Percentiles rank a stretch among this genome's conserved stretches.
Evolutionary conservation across 2,113 vertebrate species (phyloP).

Genomic region (Nycticorax nycticorax): DNA sequence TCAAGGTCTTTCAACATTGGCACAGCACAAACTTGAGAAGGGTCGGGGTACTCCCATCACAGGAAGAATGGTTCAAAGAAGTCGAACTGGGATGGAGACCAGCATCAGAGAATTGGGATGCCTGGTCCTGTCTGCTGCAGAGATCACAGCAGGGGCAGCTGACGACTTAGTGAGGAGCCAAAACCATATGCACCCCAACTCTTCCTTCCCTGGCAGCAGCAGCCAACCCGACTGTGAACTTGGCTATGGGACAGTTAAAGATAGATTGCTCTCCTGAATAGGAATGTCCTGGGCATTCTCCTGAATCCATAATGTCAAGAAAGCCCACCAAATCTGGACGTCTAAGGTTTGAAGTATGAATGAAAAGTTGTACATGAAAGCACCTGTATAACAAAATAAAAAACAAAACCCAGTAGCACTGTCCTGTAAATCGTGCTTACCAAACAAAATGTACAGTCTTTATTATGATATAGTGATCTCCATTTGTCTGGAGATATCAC

Average conservation of each 20-base stretch:
- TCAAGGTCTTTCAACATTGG: neutral
- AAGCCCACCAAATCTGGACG: neutral
- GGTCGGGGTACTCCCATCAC: neutral
- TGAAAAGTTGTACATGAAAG: neutral
- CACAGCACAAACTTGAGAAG: neutral
- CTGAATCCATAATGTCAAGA: neutral
- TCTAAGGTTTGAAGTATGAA: neutral
- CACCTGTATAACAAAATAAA: neutral
- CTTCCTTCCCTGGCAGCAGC: neutral
- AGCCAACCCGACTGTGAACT: neutral
- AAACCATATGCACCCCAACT: neutral
- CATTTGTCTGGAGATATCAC: neutral
- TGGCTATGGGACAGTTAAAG: neutral
- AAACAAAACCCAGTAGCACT: neutral
- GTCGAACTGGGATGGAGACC: neutral
- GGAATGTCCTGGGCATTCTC: neutral
- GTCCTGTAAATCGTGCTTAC: neutral
- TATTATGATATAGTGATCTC: neutral
- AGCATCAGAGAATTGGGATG: neutral
- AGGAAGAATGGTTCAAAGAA: neutral
- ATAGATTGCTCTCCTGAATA: neutral
- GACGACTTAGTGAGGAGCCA: accelerated
- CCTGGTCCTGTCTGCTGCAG: neutral
- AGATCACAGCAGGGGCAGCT: neutral
- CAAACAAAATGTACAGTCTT: neutral